phyloP scores from a whole-genome alignment of 2,113 vertebrate species.

The Centropus bengalensis region DNA sequence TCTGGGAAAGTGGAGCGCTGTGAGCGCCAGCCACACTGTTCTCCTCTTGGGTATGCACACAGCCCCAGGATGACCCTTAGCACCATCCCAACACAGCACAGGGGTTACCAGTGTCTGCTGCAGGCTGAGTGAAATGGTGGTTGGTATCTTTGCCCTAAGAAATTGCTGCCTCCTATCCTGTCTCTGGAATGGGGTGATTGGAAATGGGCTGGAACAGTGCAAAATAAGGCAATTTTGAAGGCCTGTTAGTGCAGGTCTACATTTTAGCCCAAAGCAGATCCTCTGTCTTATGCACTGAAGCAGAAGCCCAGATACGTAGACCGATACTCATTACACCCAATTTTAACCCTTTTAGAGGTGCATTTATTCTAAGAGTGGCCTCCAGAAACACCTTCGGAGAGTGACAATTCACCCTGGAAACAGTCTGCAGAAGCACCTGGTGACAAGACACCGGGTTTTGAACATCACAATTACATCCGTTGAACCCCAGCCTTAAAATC shows the following conservation, averaged over 20 bases:
- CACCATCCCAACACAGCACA: rapidly evolving
- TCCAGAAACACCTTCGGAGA: background rate
- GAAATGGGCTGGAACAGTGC: background rate
- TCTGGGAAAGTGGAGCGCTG: rapidly evolving
- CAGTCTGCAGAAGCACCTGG: background rate
- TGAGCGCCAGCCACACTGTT: rapidly evolving
- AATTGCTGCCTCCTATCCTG: background rate
- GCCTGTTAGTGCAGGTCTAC: background rate
- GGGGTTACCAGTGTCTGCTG: rapidly evolving
- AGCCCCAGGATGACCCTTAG: background rate
- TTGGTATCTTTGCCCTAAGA: background rate
- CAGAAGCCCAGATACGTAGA: background rate
- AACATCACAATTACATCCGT: background rate
- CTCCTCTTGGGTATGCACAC: background rate
- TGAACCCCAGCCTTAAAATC: background rate
- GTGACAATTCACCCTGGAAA: background rate
- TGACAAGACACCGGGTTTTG: background rate
- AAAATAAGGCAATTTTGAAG: background rate
- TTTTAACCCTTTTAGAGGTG: background rate
- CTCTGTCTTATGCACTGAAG: background rate
- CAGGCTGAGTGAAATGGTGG: background rate
- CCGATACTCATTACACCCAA: background rate
- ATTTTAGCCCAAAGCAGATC: background rate
- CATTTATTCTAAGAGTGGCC: background rate
- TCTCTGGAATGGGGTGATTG: background rate